phyloP scores from a whole-genome alignment of 2,113 vertebrate genomes.

The Todiramphus chloris region DNA sequence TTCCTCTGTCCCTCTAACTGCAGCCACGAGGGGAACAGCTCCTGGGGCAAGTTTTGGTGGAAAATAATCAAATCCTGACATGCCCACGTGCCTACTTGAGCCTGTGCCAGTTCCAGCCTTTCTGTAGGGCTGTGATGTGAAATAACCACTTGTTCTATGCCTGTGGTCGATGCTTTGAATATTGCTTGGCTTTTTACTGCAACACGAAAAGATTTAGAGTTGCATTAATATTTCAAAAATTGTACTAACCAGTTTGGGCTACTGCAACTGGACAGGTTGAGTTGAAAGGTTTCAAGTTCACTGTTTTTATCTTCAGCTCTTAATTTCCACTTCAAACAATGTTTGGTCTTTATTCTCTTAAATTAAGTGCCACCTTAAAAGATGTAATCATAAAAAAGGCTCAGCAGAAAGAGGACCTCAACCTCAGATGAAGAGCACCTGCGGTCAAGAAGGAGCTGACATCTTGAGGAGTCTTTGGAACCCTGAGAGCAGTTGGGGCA shows the following conservation, averaged over 20 bases:
- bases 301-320: neutral
- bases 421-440: neutral
- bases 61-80: neutral
- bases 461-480: neutral
- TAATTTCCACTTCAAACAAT: neutral
- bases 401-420: neutral
- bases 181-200: neutral
- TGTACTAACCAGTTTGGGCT: neutral
- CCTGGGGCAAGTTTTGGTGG: neutral
- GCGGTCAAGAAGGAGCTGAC: neutral
- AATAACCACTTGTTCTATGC: neutral
- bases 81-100: neutral
- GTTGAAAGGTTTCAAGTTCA: neutral
- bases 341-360: neutral
- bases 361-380: neutral
- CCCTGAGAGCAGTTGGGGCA: neutral
- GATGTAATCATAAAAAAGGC: neutral
- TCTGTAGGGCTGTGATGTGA: neutral
- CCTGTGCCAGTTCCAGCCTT: neutral
- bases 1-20: neutral
- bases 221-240: neutral
- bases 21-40: neutral
- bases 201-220: neutral
- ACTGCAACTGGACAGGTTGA: neutral
- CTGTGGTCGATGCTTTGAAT: neutral